A percentile compares a stretch with the other conserved stretches of the same genome.
These are phyloP conservation scores for Glaucidium brasilianum DNA, from an alignment of 2,113 vertebrate genomes.

Conservation along the genomic window DNA sequence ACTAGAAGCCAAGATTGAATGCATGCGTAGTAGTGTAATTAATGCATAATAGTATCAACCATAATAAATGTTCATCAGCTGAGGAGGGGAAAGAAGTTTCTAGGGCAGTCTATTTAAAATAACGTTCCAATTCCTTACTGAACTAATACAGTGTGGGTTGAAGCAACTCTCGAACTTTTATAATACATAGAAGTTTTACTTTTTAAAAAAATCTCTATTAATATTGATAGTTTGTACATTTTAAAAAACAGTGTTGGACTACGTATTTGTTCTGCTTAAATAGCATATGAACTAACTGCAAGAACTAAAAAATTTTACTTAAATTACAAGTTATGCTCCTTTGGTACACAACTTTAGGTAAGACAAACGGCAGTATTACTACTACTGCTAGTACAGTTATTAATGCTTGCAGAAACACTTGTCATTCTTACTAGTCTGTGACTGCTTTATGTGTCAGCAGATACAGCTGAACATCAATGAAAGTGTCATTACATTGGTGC, in stretches of 20 bases:
- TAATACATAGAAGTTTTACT: neutral
- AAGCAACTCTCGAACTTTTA: neutral
- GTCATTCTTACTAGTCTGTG: neutral
- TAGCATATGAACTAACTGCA: neutral
- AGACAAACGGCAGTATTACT: neutral
- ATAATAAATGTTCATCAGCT: neutral
- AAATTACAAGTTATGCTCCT: neutral
- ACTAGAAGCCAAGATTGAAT: neutral
- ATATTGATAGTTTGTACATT: neutral
- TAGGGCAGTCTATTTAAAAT: neutral
- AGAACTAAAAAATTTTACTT: neutral
- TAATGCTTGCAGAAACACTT: neutral
- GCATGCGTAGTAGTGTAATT: neutral
- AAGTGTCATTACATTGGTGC: neutral
- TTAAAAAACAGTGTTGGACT: neutral
- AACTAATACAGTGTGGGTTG: neutral
- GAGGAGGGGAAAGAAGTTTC: neutral
- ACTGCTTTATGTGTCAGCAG: neutral
- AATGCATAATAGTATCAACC: neutral
- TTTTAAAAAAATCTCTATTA: neutral
- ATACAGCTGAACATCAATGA: neutral
- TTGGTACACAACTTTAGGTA: neutral
- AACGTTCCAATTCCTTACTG: neutral
- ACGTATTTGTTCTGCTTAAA: neutral
- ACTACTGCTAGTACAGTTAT: neutral